Evolutionary conservation across 2,888 invertebrate genomes (phyloP).

Genomic region (Calameuta pallipes): DNA sequence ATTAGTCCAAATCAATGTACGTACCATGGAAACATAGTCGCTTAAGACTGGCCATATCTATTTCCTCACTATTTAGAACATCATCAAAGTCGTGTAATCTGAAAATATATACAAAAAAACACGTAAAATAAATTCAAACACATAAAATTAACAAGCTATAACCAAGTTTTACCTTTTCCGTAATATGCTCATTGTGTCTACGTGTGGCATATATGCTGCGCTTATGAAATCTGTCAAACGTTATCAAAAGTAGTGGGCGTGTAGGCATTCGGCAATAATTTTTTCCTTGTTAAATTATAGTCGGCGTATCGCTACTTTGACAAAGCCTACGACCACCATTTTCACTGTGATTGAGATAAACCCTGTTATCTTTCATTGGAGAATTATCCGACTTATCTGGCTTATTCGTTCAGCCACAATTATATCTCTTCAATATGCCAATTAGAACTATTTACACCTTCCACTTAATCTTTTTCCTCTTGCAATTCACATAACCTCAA

Average conservation of each 20-base stretch:
- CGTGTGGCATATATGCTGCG: neutral
- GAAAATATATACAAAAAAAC: slow-evolving; percentile 53
- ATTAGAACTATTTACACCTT: neutral
- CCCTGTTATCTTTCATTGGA: neutral
- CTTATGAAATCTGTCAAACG: neutral
- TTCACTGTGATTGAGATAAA: neutral
- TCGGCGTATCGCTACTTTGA: neutral
- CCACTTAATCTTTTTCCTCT: neutral
- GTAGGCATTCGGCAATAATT: neutral
- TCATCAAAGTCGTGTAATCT: slow-evolving; percentile 87
- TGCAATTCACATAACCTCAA: neutral
- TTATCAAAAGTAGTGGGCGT: neutral
- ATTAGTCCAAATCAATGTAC: slow-evolving; percentile 23
- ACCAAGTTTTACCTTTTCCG: slow-evolving; percentile 14
- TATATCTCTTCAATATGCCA: neutral
- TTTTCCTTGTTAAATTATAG: neutral
- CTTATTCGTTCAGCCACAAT: neutral
- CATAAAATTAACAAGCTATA: neutral
- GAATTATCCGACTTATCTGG: neutral
- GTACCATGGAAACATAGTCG: slow-evolving; percentile 85
- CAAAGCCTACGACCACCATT: neutral
- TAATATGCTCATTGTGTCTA: slow-evolving; percentile 19
- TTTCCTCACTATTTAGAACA: slow-evolving; percentile 75
- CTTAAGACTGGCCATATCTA: slow-evolving; percentile 77
- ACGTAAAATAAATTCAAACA: slow-evolving; percentile 12